A percentile compares a stretch with the other conserved stretches of the same genome.
phyloP scores from a whole-genome alignment of 2,113 vertebrate species.

The Corydoras maculifer region DNA sequence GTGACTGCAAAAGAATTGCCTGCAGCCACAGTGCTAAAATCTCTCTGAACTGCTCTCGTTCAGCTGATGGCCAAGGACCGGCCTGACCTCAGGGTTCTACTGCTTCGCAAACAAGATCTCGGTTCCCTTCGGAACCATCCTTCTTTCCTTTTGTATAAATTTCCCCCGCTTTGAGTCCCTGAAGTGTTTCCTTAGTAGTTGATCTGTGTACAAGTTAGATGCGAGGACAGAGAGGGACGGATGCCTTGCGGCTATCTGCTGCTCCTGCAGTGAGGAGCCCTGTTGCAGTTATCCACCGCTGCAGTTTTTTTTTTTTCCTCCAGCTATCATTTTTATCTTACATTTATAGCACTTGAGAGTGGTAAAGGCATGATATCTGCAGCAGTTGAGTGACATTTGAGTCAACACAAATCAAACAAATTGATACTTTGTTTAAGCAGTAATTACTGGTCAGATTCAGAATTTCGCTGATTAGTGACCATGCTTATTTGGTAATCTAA shows the following conservation, averaged over 20 bases:
- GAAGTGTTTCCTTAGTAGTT: background rate
- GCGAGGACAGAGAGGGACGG: background rate
- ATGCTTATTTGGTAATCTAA: too few species aligned
- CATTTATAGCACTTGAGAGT: background rate
- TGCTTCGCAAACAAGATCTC: slow-evolving; percentile 50
- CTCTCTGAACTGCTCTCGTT: slow-evolving; percentile 47
- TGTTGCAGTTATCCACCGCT: background rate
- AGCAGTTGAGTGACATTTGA: too few species aligned
- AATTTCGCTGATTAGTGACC: too few species aligned
- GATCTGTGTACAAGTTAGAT: background rate
- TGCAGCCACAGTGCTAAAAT: slow-evolving; percentile 3
- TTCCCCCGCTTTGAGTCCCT: background rate
- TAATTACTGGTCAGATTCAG: too few species aligned
- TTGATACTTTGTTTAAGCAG: too few species aligned
- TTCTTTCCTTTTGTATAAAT: slow-evolving; percentile 10
- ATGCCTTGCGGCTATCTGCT: background rate
- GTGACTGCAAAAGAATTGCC: background rate
- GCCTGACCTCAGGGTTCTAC: slow-evolving; percentile 45
- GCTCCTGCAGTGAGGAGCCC: background rate
- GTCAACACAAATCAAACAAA: too few species aligned
- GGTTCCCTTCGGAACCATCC: slow-evolving; percentile 38
- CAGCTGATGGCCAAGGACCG: slow-evolving; percentile 54
- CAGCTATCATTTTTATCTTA: background rate
- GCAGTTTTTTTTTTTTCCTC: background rate
- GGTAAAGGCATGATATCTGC: too few species aligned